Conservation (phyloP, 2,888 invertebrate species). For the Ypsolopha sequella region DNA sequence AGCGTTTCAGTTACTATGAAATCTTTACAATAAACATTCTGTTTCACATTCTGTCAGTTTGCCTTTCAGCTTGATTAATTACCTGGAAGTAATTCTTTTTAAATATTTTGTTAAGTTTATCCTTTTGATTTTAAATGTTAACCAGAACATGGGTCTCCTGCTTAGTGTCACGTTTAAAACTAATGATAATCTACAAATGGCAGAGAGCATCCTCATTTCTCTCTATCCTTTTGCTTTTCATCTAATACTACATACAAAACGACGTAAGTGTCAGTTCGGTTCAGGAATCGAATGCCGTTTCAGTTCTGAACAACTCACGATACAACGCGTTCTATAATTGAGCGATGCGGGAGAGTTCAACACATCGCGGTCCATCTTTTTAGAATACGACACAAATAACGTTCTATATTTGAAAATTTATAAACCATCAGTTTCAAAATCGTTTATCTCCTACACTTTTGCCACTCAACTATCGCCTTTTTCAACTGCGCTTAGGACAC, state of each 20-base stretch:
- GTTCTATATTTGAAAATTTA: slow-evolving; percentile 68
- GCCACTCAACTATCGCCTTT: slow-evolving; percentile 28
- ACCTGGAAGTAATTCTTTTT: background rate
- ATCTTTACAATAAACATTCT: background rate
- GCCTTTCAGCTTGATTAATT: background rate
- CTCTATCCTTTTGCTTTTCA: slow-evolving; percentile 27
- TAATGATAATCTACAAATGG: slow-evolving; percentile 38
- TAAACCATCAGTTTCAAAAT: slow-evolving; percentile 52
- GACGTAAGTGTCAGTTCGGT: slow-evolving; percentile 30
- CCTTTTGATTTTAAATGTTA: background rate
- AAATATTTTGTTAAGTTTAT: background rate
- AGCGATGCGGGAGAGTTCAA: slow-evolving; percentile 70
- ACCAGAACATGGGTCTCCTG: background rate
- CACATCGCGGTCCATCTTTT: slow-evolving; percentile 70
- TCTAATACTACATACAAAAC: slow-evolving; percentile 19
- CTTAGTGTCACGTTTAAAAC: slow-evolving; percentile 3
- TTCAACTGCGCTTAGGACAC: slow-evolving; percentile 10
- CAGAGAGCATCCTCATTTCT: slow-evolving; percentile 31
- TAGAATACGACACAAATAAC: slow-evolving; percentile 71
- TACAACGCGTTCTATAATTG: slow-evolving; percentile 64
- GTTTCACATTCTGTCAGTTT: background rate
- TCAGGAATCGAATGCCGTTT: slow-evolving; percentile 34
- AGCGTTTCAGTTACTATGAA: background rate
- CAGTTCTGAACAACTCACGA: slow-evolving; percentile 42
- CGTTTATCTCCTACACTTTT: slow-evolving; percentile 29